A percentile compares a stretch with the other conserved stretches of the same genome.
phyloP scores from a whole-genome alignment of 2,797 vertebrate species.

The Corythornis leucogaster region DNA sequence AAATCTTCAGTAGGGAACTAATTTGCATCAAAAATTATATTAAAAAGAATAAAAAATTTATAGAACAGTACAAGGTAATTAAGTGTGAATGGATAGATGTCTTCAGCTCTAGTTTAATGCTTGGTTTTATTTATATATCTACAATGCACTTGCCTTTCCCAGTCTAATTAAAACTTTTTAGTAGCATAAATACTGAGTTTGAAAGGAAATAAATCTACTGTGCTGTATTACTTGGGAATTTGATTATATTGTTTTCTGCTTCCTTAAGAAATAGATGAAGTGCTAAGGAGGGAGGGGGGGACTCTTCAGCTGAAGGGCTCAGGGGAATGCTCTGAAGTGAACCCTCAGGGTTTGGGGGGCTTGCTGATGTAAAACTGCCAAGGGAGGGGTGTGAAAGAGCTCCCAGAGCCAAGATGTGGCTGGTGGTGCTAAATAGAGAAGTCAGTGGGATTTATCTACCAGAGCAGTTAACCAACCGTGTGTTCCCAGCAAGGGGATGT shows the following conservation, averaged over 20 bases:
- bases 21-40: neutral
- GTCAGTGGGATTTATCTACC: neutral
- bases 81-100: neutral
- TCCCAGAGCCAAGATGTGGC: neutral
- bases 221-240: neutral
- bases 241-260: neutral
- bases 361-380: neutral
- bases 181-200: neutral
- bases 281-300: neutral
- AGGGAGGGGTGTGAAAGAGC: too few relatives aligned
- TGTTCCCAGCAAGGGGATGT: neutral
- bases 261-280: neutral
- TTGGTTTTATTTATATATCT: neutral
- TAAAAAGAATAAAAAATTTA: neutral
- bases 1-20: neutral
- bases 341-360: neutral
- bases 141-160: neutral
- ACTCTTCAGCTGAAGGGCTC: too few relatives aligned
- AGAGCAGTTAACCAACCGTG: fast-evolving
- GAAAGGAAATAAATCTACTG: neutral
- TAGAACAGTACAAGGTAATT: neutral
- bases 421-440: neutral
- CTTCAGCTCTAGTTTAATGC: neutral
- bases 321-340: too few relatives aligned
- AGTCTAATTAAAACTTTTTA: neutral